These are phyloP conservation scores for Antechinus stuartii DNA, from an alignment of 2,113 vertebrate species.

Conservation along the genomic window DNA sequence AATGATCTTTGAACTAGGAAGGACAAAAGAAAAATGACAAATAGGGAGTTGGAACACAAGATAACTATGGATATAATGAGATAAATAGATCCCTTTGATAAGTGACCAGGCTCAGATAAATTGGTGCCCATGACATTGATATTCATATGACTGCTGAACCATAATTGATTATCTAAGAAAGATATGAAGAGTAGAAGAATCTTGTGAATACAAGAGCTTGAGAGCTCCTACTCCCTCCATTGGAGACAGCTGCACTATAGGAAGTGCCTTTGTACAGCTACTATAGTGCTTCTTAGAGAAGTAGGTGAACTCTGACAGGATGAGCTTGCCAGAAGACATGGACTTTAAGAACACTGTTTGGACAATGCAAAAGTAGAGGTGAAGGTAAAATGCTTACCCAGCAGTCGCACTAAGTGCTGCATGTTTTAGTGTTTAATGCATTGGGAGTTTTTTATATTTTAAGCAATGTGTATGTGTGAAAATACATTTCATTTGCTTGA, in stretches of 20 bases:
- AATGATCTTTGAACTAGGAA: background rate
- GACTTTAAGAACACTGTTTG: background rate
- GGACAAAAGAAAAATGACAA: background rate
- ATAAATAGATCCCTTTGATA: background rate
- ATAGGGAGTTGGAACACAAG: background rate
- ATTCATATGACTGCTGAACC: background rate
- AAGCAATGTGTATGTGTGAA: background rate
- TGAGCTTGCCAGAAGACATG: background rate
- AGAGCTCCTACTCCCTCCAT: background rate
- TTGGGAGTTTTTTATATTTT: background rate
- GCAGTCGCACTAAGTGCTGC: background rate
- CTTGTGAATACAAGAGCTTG: background rate
- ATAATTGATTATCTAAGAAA: background rate
- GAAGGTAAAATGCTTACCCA: background rate
- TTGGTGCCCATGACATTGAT: background rate
- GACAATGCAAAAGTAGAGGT: background rate
- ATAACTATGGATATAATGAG: background rate
- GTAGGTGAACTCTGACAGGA: background rate
- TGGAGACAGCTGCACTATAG: background rate
- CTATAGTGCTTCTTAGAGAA: background rate
- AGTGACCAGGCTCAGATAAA: background rate
- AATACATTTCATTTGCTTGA: background rate
- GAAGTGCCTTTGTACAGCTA: background rate
- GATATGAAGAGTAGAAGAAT: background rate
- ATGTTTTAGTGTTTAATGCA: background rate